These are phyloP conservation scores for Leucopsar rothschildi DNA, from an alignment of 2,113 vertebrate species.

Conservation along the genomic window DNA sequence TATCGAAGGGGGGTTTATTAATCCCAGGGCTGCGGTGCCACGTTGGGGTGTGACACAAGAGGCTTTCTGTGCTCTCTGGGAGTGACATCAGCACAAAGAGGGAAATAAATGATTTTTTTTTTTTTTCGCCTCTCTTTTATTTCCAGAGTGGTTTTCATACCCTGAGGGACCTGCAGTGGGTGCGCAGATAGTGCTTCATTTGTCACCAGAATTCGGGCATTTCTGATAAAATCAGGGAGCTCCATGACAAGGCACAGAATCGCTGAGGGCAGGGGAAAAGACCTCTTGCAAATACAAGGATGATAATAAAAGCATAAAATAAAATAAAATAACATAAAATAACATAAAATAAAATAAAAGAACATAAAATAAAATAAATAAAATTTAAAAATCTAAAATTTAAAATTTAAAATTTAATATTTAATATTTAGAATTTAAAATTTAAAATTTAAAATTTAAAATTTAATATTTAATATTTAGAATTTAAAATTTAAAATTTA, in stretches of 20 bases:
- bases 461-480: too few relatives aligned
- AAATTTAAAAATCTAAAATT: too few relatives aligned
- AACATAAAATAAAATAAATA: too few relatives aligned
- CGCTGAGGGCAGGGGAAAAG: not conserved
- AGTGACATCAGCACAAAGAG: not conserved
- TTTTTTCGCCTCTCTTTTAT: not conserved
- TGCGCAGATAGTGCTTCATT: not conserved
- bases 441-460: too few relatives aligned
- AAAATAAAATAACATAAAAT: too few relatives aligned
- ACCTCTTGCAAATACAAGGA: not conserved
- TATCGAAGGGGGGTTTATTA: not conserved
- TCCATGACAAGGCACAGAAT: not conserved
- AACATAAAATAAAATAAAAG: too few relatives aligned
- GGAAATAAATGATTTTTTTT: not conserved
- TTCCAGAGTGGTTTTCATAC: not conserved
- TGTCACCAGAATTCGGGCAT: not conserved
- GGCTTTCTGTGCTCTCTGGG: not conserved
- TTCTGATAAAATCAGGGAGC: not conserved
- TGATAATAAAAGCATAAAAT: too few relatives aligned
- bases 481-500: too few relatives aligned
- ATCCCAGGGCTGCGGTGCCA: not conserved
- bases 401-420: too few relatives aligned
- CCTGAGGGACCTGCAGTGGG: not conserved
- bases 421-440: too few relatives aligned
- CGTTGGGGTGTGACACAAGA: not conserved